Evolutionary conservation across 2,888 invertebrate species (phyloP), one percentile per base, ranked within the genome.

Genomic region (Acanthosepion pharaonis): DNA sequence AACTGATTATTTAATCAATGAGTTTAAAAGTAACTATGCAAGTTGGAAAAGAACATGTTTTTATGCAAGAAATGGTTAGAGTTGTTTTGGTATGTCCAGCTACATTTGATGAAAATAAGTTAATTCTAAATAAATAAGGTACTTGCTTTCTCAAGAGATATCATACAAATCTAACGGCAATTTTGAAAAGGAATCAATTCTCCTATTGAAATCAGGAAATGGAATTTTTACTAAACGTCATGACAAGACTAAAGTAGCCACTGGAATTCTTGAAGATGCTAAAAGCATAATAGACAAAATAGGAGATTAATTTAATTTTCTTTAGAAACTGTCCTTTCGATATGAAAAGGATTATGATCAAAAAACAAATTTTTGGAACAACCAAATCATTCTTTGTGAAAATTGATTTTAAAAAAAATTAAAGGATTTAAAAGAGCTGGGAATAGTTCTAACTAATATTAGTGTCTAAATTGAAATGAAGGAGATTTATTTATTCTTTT

Each of bases 61-160:
- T 78, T n/a, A 78, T 78, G 33, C 18, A 78, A 78, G 15, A n/a
- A 33, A 78, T 33, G 18, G 78, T 78, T 11, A 18, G 78, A 78
- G 78, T 78, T 78, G 78, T 78, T 78, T 5, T 78, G n/a, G 4
- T 78, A n/a, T 78, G n/a, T n/a, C 78, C n/a, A 78, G n/a, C 78
- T n/a, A n/a, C 28, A 78, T 9, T 78, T 78, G 78, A 28, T 78
- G n/a, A n/a, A 78, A 78, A 28, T 78, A n/a, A 78, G n/a, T 78
- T 78, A n/a, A 78, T n/a, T 78, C 78, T n/a, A 78, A 78, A 78
- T 78, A 78, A 78, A 78, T 78, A 78, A 78, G 78, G 78, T 78
- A 23, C 78, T n/a, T 78, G 78, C 78, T 78, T 78, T 33, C 78
- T 33, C 78, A 78, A 78, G 78, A 78, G 78, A 78, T 18, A 5